phyloP scores from a whole-genome alignment of 2,797 vertebrate genomes.

The Craterocephalus amniculus region DNA sequence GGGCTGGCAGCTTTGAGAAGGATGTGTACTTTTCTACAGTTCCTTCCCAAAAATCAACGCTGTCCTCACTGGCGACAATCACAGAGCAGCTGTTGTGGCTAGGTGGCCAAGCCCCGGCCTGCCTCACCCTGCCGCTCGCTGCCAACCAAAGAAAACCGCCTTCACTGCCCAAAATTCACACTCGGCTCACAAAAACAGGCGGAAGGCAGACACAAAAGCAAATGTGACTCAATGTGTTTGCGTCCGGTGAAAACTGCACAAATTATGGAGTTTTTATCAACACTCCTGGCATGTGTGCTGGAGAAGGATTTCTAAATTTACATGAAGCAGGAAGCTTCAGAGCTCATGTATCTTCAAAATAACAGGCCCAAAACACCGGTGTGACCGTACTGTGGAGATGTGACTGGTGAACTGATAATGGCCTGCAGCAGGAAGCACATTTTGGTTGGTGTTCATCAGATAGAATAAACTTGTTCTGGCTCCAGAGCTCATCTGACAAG shows the following conservation, averaged over 20 bases:
- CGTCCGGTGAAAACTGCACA: slow-evolving; percentile 50
- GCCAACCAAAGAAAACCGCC: slow-evolving; percentile 53
- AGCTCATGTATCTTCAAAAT: slow-evolving; percentile 50
- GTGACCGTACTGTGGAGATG: slow-evolving; percentile 26
- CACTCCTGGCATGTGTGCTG: slow-evolving; percentile 32
- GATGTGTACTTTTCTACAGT: slow-evolving; percentile 85
- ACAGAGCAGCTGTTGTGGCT: slow-evolving; percentile 84
- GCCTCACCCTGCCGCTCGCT: slow-evolving; percentile 69
- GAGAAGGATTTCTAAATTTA: slow-evolving; percentile 60
- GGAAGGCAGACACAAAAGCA: slow-evolving; percentile 64
- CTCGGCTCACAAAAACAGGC: slow-evolving; percentile 66
- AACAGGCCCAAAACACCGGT: slow-evolving; percentile 44
- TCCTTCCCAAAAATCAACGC: slow-evolving; percentile 87
- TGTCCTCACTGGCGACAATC: slow-evolving; percentile 82
- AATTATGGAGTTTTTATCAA: slow-evolving; percentile 67
- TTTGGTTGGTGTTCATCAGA: slow-evolving; percentile 10
- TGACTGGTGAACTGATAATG: slow-evolving; percentile 44
- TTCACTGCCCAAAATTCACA: slow-evolving; percentile 63
- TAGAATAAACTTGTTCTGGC: slow-evolving; percentile 37
- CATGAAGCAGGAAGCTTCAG: slow-evolving; percentile 61
- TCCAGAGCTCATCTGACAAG: slow-evolving; percentile 12
- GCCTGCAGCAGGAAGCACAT: slow-evolving; percentile 12
- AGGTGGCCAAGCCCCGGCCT: slow-evolving; percentile 65
- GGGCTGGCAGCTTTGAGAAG: slow-evolving; percentile 77
- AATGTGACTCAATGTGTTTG: slow-evolving; percentile 55